phyloP scores from a whole-genome alignment of 1,140 invertebrate genomes.

The Lineus longissimus region DNA sequence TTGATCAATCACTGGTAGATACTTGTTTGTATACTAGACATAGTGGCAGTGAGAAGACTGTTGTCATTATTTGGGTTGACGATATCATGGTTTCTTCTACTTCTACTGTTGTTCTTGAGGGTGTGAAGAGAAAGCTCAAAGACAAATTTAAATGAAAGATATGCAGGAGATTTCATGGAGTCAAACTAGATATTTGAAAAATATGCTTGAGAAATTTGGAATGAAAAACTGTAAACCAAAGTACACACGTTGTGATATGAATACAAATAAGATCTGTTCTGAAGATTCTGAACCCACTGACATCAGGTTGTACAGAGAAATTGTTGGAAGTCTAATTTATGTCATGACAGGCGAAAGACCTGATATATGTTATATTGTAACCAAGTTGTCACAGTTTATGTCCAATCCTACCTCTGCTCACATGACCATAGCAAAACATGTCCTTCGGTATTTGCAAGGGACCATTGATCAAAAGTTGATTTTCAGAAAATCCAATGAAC shows the following conservation, averaged over 20 bases:
- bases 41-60: not conserved
- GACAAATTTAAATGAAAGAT: constrained; percentile 1
- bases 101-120: not conserved
- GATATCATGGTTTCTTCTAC: not conserved
- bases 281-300: not conserved
- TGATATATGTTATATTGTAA: not conserved
- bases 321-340: constrained; percentile 1
- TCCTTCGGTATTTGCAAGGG: not conserved
- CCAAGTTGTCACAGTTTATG: not conserved
- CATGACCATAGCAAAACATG: not conserved
- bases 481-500: not conserved
- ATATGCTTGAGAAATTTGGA: no score
- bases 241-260: not conserved
- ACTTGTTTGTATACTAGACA: not conserved
- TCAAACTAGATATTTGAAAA: no score
- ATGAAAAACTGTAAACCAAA: not conserved
- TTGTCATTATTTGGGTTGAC: not conserved
- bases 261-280: no score
- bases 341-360: not conserved
- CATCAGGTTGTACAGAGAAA: not conserved
- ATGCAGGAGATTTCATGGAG: not conserved
- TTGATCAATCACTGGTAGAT: not conserved
- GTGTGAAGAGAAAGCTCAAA: not conserved
- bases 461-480: not conserved
- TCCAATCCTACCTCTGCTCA: not conserved